Evolutionary conservation across 2,888 invertebrate species (phyloP).

Genomic region (Ptychoptera albimana): DNA sequence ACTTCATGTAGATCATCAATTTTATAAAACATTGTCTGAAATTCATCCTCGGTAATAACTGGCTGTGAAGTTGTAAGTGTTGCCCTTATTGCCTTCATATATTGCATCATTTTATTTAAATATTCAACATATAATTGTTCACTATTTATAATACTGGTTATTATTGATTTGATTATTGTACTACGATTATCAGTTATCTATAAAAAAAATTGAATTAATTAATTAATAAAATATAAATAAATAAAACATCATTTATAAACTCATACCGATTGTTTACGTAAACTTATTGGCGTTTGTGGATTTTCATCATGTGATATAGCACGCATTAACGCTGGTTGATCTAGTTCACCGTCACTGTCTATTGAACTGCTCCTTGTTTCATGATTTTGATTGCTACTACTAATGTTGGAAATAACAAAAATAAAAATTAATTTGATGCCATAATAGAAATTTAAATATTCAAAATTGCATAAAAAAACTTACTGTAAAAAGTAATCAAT

Average conservation of each 20-base stretch:
- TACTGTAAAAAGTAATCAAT: slow-evolving; percentile 83
- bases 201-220: slow-evolving; percentile 9
- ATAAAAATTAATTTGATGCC: slow-evolving; percentile 1
- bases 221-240: not conserved
- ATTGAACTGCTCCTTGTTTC: slow-evolving; percentile 35
- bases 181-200: slow-evolving; percentile 48
- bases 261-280: slow-evolving; percentile 18
- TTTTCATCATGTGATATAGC: slow-evolving; percentile 48
- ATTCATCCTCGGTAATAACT: slow-evolving; percentile 75
- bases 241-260: not conserved
- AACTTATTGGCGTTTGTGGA: slow-evolving; percentile 30
- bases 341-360: slow-evolving; percentile 37
- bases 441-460: slow-evolving; percentile 2
- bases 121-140: slow-evolving; percentile 83
- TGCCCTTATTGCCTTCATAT: slow-evolving; percentile 82
- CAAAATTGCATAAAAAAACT: slow-evolving; percentile 21
- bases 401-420: not conserved
- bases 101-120: slow-evolving; percentile 76
- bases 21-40: slow-evolving; percentile 82
- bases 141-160: slow-evolving; percentile 80
- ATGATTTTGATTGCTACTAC: slow-evolving; percentile 23
- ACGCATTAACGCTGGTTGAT: slow-evolving; percentile 33
- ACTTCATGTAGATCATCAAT: slow-evolving; percentile 73
- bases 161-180: slow-evolving; percentile 75
- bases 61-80: slow-evolving; percentile 77